Evolutionary conservation across 2,797 vertebrate species (phyloP).

Genomic region (Knipowitschia caucasica): DNA sequence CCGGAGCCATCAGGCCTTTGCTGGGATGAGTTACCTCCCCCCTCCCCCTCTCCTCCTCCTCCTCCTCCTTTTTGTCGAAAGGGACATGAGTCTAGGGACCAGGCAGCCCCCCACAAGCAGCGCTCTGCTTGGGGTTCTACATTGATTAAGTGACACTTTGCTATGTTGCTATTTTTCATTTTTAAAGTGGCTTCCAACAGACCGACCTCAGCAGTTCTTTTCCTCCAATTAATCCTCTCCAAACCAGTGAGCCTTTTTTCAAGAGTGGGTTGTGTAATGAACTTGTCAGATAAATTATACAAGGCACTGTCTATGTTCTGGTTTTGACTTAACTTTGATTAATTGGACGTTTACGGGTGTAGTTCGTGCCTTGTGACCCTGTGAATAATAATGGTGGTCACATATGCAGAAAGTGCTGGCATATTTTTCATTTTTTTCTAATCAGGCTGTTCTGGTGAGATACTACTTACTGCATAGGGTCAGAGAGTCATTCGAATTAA

Average conservation of each 20-base stretch:
- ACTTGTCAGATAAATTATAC: conserved; percentile 51
- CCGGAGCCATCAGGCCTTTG: conserved; percentile 35
- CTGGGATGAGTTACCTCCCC: conserved; percentile 46
- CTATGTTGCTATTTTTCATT: conserved; percentile 67
- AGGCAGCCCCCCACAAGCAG: conserved; percentile 35
- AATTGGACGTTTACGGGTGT: conserved; percentile 32
- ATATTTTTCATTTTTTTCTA: not conserved
- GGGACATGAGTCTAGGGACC: conserved; percentile 50
- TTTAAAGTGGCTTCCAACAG: conserved; percentile 60
- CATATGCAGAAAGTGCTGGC: conserved; percentile 26
- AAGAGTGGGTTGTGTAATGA: conserved; percentile 36
- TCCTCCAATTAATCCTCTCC: conserved; percentile 51
- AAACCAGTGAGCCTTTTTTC: conserved; percentile 37
- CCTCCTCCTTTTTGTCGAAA: conserved; percentile 28
- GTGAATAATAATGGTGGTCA: conserved; percentile 35
- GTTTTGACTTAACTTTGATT: conserved; percentile 51
- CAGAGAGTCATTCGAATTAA: not conserved
- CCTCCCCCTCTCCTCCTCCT: conserved; percentile 22
- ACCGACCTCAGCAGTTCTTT: conserved; percentile 20
- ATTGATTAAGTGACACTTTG: conserved; percentile 74
- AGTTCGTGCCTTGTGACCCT: conserved; percentile 35
- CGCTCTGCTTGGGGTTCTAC: conserved; percentile 41
- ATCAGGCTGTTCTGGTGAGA: not conserved
- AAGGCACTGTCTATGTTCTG: conserved; percentile 29
- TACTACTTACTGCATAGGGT: too few species aligned